Base-by-base conservation (phyloP, 2,797 vertebrate species). In the Sus cebifrons region DNA sequence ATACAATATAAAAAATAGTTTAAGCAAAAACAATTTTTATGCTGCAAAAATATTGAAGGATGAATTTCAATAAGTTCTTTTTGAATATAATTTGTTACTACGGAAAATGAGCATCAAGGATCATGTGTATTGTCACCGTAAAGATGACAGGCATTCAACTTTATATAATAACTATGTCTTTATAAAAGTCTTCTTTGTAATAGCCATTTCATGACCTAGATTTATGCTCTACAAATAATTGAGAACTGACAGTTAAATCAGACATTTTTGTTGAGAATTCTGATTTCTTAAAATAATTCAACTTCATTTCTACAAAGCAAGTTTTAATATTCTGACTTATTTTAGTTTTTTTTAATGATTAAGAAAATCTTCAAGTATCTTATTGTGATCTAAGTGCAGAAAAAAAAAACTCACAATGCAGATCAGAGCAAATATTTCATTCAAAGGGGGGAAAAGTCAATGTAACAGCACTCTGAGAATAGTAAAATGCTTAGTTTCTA, bases 401-500 rank as follows among this genome's bases (percentile, higher is more conserved):
- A 49, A 49, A 49, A 95, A 60, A 60, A 25, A 15, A 86, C 62
- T 71, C 18, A 94, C 81, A 94, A 36, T 21, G 95, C 84, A 96
- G 56, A 97, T 93, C 71, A 98, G 93, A 98, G 83, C 40, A 96
- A 74, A 74, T 84, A 94, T 94, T 98, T 97, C 7, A 96, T 85
- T 23, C 49, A 86, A 85, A 87, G 27, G 23, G 27, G 94, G 75
- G 86, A 64, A 73, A 65, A 89, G 77, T 20, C 5, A 29, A 54
- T 68, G 20, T 96, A 97, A 95, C 94, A 87, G 78, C 70, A 89
- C 54, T 65, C 83, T 94, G 95, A 97, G 67, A 97, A 96, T 13
- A 98, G 73, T 92, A 97, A 98, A 98, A 98, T 97, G 94, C 85
- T 97, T 97, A 89, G 81, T 92, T 97, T 98, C 95, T 86, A 25